Percentiles rank a stretch among this genome's conserved stretches.
Evolutionary conservation across 1,140 invertebrate species (phyloP).

Genomic region (Pseudomyrmex sp.): DNA sequence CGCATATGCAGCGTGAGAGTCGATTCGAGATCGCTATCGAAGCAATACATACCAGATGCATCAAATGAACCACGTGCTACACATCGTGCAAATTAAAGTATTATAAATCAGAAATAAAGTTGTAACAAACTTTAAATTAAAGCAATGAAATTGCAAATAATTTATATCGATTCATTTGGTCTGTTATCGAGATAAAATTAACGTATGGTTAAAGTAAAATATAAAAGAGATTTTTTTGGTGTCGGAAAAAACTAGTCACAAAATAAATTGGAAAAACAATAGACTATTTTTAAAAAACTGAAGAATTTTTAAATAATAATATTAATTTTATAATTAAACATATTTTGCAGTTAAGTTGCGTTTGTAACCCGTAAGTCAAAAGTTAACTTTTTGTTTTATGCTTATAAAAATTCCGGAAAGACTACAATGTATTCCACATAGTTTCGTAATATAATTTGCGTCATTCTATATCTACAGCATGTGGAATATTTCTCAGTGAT

Average conservation of each 20-base stretch:
- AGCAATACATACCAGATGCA: background rate
- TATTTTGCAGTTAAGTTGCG: too few relatives aligned
- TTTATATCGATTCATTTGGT: background rate
- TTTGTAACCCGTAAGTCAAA: background rate
- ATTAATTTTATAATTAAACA: too few relatives aligned
- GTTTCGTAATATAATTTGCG: conserved; percentile 2
- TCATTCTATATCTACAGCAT: background rate
- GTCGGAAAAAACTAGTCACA: background rate
- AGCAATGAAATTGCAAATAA: background rate
- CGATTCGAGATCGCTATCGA: conserved; percentile 4
- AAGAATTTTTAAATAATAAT: too few relatives aligned
- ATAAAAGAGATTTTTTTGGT: too few relatives aligned
- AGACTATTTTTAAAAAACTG: too few relatives aligned
- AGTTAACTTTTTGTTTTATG: background rate
- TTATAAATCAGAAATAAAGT: conserved; percentile 59
- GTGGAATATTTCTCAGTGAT: conserved; percentile 48
- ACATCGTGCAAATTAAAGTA: conserved; percentile 53
- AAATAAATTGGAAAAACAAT: too few relatives aligned
- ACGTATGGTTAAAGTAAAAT: background rate
- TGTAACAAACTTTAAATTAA: background rate
- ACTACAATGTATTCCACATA: conserved; percentile 9
- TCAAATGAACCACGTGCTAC: conserved; percentile 18
- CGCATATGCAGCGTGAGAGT: conserved; percentile 29
- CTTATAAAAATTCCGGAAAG: conserved; percentile 7
- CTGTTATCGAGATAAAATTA: background rate